phyloP scores from a whole-genome alignment of 2,888 invertebrate species.

The Drosophila recens region DNA sequence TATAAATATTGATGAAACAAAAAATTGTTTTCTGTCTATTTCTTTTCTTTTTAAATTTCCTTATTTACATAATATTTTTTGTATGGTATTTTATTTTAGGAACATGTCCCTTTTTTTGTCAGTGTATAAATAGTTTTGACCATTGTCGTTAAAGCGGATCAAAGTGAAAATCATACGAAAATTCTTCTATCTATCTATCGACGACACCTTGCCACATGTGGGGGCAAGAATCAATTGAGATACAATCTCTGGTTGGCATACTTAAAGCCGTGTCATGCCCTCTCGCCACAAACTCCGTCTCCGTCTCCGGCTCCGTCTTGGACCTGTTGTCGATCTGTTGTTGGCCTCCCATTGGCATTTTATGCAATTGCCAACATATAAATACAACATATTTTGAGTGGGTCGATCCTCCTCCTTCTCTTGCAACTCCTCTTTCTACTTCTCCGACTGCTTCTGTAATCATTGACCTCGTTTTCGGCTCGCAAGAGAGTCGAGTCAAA shows the following conservation, averaged over 20 bases:
- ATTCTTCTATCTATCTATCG: background rate
- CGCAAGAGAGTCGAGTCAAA: background rate
- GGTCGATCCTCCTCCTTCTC: constrained; percentile 12
- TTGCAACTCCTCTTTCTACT: constrained; percentile 2
- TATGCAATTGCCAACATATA: constrained; percentile 15
- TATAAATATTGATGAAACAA: too few relatives aligned
- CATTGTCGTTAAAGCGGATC: constrained; percentile 25
- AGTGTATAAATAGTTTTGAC: constrained; percentile 5
- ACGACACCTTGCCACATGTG: constrained; percentile 25
- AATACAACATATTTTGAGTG: constrained; percentile 4
- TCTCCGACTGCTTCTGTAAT: constrained; percentile 48
- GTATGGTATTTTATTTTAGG: too few relatives aligned
- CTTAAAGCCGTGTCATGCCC: constrained; percentile 36
- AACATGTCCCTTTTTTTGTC: too few relatives aligned
- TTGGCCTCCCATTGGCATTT: constrained; percentile 9
- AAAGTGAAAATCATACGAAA: constrained; percentile 19
- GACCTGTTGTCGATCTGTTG: constrained; percentile 4
- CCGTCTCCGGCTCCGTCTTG: background rate
- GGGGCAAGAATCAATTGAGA: constrained; percentile 23
- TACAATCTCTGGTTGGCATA: constrained; percentile 30
- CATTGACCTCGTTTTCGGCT: constrained; percentile 67
- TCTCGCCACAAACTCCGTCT: constrained; percentile 11
- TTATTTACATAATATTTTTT: too few relatives aligned
- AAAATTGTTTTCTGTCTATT: too few relatives aligned
- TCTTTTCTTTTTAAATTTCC: too few relatives aligned